Conservation (phyloP, 2,888 invertebrate genomes). For the Operophtera brumata region DNA sequence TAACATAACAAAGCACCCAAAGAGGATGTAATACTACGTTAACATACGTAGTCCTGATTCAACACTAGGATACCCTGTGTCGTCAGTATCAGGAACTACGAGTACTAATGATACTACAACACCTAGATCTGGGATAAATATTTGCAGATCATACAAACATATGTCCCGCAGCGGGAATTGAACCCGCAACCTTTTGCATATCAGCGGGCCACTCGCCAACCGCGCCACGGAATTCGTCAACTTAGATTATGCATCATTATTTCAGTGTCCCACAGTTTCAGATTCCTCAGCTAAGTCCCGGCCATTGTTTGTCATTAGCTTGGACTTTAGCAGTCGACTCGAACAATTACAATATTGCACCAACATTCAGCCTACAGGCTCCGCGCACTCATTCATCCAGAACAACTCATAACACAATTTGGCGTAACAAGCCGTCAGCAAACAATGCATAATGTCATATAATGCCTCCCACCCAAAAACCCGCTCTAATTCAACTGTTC, state of each 20-base stretch:
- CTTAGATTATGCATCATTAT: slow-evolving; percentile 1
- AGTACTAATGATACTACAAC: no score
- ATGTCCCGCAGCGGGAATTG: no score
- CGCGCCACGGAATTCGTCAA: no score
- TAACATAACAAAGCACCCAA: no score
- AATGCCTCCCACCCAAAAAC: slow-evolving; percentile 9
- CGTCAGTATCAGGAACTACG: no score
- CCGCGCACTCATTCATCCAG: slow-evolving; percentile 27
- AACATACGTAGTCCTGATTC: no score
- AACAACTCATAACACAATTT: slow-evolving; percentile 36
- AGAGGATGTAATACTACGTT: no score
- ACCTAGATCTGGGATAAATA: no score
- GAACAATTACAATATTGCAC: slow-evolving; percentile 33
- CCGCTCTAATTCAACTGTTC: slow-evolving; percentile 12
- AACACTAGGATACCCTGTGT: no score
- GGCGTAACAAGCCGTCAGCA: slow-evolving; percentile 36
- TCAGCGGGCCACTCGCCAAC: no score
- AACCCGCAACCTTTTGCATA: no score
- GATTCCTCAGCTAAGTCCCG: neutral
- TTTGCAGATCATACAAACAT: no score
- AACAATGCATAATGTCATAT: slow-evolving; percentile 35
- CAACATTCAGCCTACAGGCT: slow-evolving; percentile 23
- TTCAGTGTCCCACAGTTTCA: neutral
- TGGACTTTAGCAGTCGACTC: slow-evolving; percentile 24
- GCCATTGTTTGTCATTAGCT: slow-evolving; percentile 13